phyloP scores from a whole-genome alignment of 2,888 invertebrate species.

The Polyommatus iphigenia region DNA sequence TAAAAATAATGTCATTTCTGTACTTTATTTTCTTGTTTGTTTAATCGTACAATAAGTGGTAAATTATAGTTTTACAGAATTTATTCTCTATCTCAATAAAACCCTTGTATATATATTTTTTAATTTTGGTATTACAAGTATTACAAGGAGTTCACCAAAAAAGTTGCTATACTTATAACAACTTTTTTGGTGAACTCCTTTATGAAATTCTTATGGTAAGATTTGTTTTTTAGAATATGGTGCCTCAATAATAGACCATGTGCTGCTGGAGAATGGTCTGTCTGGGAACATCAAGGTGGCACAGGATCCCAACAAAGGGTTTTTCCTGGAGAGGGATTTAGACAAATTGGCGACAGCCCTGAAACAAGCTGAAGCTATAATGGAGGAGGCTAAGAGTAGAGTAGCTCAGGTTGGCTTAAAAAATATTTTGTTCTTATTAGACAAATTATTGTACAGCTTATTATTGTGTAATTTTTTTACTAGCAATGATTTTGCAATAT shows the following conservation, averaged over 20 bases:
- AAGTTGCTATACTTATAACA: not conserved
- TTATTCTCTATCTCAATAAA: not conserved
- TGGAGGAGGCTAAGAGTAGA: constrained; percentile 77
- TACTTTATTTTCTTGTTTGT: too few relatives aligned
- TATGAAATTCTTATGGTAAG: too few relatives aligned
- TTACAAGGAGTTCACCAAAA: too few relatives aligned
- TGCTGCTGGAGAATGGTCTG: constrained; percentile 86
- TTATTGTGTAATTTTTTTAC: too few relatives aligned
- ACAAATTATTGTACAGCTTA: too few relatives aligned
- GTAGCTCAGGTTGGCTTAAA: constrained; percentile 75
- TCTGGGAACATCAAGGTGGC: constrained; percentile 71
- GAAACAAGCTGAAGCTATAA: constrained; percentile 83
- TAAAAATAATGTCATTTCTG: not conserved
- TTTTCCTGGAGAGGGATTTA: constrained; percentile 82
- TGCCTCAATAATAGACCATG: constrained; percentile 94
- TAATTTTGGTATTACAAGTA: not conserved
- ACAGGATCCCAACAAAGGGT: constrained; percentile 78
- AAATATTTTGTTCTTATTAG: not conserved
- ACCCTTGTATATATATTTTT: not conserved
- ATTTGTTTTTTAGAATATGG: constrained; percentile 86
- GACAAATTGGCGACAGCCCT: constrained; percentile 83
- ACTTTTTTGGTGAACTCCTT: not conserved
- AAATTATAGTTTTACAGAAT: too few relatives aligned
- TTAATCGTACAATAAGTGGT: too few relatives aligned
- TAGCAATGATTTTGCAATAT: too few relatives aligned